Evolutionary conservation across 2,113 vertebrate genomes (phyloP), one percentile per base, ranked within the genome.

Genomic region (Monopterus albus): DNA sequence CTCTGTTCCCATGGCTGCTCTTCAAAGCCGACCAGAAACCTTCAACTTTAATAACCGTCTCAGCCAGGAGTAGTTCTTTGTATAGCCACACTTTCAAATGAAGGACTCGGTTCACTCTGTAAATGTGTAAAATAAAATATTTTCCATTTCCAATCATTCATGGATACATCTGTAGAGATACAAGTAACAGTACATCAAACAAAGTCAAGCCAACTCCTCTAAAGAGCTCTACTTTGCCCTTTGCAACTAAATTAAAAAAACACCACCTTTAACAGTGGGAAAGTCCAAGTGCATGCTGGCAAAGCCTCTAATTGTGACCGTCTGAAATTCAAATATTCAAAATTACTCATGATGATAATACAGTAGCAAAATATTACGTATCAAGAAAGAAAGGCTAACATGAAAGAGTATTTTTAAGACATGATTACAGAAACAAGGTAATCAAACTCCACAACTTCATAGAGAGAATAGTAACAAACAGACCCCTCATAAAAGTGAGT

Each of bases 291-390:
- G 91, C 93, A 94, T 94, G 93, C 93, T 91, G 89, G 89, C 87
- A 90, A 88, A 92, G 87, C 82, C 70, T 90, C 89, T 89, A 89
- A 90, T 85, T 61, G 71, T 82, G 87, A 88, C 88, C 46, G 87
- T 86, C 62, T 73, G 81, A 89, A 90, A 90, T 90, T 84, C 88
- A 92, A 78, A 91, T 90, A 92, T 91, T 87, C 86, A 90, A 92
- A 92, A 90, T 88, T 78, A 91, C 87, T 92, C 70, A 88, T 86
- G 82, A 86, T 86, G 84, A 91, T 88, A 84, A 90, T 87, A 92
- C 87, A 83, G 91, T 93, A 92, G 85, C 92, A 94, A 93, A 93
- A 92, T 93, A 91, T 91, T 87, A 92, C 87, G 87, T 89, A 91
- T 87, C 72, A 87, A 89, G 85, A 89, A 81, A 88, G 77, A 89